phyloP scores from a whole-genome alignment of 1,140 invertebrate species.

The Antheraea mylitta region DNA sequence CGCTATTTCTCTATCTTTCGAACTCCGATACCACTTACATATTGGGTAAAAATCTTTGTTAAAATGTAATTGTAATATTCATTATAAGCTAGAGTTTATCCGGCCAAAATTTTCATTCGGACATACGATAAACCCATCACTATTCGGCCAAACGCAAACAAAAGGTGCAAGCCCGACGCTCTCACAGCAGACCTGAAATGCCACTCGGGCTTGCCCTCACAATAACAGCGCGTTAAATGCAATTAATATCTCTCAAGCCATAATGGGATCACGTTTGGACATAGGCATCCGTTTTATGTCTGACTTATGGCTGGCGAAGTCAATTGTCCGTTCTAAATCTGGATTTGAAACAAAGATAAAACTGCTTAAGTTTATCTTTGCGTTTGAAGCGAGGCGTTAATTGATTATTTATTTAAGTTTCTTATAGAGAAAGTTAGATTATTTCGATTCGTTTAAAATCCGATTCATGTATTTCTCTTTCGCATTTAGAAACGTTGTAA shows the following conservation, averaged over 20 bases:
- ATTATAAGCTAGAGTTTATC: not conserved
- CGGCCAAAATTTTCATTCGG: not conserved
- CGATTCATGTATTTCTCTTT: not conserved
- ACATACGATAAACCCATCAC: not conserved
- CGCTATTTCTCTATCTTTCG: too few species aligned
- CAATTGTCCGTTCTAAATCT: conserved; percentile 68
- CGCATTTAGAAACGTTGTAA: not conserved
- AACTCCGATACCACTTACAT: too few species aligned
- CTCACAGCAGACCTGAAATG: conserved; percentile 16
- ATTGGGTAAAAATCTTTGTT: too few species aligned
- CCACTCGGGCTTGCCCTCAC: conserved; percentile 6
- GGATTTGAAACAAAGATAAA: conserved; percentile 16
- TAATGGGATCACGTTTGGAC: conserved; percentile 45
- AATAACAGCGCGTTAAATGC: conserved; percentile 40
- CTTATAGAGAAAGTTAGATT: not conserved
- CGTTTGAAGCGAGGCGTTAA: not conserved
- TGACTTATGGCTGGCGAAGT: conserved; percentile 59
- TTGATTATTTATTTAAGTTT: not conserved
- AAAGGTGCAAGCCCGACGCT: conserved; percentile 1
- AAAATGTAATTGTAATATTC: too few species aligned
- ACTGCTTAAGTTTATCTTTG: not conserved
- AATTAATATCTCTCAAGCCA: conserved; percentile 52
- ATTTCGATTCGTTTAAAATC: not conserved
- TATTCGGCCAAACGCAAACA: not conserved
- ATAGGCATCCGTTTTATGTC: conserved; percentile 65